Conservation (phyloP, 2,113 vertebrate genomes). For the Isurus oxyrinchus region DNA sequence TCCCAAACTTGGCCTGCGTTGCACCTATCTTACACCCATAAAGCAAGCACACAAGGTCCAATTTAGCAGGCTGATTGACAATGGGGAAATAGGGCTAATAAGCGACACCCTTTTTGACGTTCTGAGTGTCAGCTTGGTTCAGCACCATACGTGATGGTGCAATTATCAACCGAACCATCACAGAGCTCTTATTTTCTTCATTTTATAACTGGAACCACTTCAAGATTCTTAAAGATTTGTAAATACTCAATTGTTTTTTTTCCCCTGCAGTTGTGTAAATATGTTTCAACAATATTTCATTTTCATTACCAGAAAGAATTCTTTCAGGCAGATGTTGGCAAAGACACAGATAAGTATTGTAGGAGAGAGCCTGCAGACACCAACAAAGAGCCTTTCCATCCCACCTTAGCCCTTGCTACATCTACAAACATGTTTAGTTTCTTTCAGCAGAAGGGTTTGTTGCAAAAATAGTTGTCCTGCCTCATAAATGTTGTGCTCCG, state of each 20-base stretch:
- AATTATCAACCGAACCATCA: neutral
- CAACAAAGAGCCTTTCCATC: neutral
- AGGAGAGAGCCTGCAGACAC: neutral
- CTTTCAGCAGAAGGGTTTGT: too few species aligned
- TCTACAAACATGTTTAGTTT: neutral
- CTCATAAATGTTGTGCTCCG: neutral
- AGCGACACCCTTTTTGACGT: neutral
- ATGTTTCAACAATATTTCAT: neutral
- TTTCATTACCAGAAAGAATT: neutral
- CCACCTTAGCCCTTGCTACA: neutral
- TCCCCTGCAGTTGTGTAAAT: neutral
- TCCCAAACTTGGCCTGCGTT: neutral
- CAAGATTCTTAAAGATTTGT: neutral
- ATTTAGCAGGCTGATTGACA: neutral
- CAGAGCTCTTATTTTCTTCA: neutral
- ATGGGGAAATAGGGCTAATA: neutral
- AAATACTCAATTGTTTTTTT: neutral
- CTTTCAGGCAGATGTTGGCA: neutral
- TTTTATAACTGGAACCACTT: neutral
- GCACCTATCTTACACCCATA: neutral
- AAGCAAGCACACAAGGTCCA: neutral
- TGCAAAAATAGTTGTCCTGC: neutral
- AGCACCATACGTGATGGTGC: neutral
- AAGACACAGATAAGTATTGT: neutral
- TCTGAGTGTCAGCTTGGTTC: neutral